Evolutionary conservation across 2,888 invertebrate genomes (phyloP), one percentile per base, ranked within the genome.

Genomic region (Caenorhabditis sp.): DNA sequence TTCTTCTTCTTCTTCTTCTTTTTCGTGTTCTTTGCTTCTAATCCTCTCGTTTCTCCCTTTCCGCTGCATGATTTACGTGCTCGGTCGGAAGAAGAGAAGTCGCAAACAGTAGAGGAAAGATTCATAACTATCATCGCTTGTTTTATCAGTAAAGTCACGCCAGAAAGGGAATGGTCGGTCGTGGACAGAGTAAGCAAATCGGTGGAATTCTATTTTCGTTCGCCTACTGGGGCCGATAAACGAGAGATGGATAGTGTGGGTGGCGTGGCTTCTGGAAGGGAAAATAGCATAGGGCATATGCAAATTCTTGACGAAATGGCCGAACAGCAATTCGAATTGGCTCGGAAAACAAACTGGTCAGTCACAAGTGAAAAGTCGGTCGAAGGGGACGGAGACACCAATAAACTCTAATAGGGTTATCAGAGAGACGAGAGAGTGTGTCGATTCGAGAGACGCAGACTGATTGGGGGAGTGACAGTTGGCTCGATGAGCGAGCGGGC

Each of bases 341-440:
- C n/a, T 15, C 9, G 18, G 35, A 56, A 56, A 55, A 67, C 24
- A 15, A 53, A 40, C 13, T 40, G 47, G 32, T 65, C 28, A 51
- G 53, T 55, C 53, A 65, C 53, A 53, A 67, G 40, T n/a, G 24
- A 55, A 3, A 47, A 32, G 5, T 32, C 26, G 24, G 35, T n/a
- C n/a, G 50, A 32, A 4, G 32, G 32, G 32, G 32, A n/a, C 20
- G 37, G 37, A 65, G 35, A 37, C 35, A 15, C 22, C 55, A 40
- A 50, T 58, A 40, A 32, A 58, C 55, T 58, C 60, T 60, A 60
- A 69, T 69, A 50, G 50, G 69, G 69, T 69, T 69, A 69, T 69
- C 69, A 60, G 35, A 47, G n/a, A n/a, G 15, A 11, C 18, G 18
- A 58, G 68, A 68, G 56, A 53, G 56, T 15, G 68, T 5, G 44